These are phyloP conservation scores for Drosophila murphyi DNA, from an alignment of 1,140 invertebrate species.

Conservation along the genomic window DNA sequence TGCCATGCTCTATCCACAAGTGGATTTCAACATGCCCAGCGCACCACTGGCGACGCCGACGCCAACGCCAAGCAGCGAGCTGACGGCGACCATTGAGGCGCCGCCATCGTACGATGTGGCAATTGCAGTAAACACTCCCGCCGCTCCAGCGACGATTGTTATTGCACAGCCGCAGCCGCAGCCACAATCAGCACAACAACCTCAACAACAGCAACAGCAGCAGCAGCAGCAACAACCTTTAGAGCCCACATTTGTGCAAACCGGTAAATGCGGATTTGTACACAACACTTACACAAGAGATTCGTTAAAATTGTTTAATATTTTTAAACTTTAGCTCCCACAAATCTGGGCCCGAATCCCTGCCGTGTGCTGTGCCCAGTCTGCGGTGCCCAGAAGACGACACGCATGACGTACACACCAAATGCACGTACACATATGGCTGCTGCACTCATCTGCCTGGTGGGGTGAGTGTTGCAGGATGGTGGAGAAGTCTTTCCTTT, in stretches of 20 bases:
- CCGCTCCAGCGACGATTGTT: slow-evolving; percentile 43
- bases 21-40: slow-evolving; percentile 61
- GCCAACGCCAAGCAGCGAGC: slow-evolving; percentile 27
- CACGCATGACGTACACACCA: slow-evolving; percentile 85
- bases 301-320: background rate
- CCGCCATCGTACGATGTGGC: slow-evolving; percentile 80
- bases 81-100: slow-evolving; percentile 54
- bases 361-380: slow-evolving; percentile 85
- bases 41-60: slow-evolving; percentile 53
- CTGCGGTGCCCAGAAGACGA: slow-evolving; percentile 85
- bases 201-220: slow-evolving; percentile 14
- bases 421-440: slow-evolving; percentile 87
- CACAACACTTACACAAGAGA: background rate
- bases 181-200: slow-evolving; percentile 8
- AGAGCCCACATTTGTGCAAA: slow-evolving; percentile 58
- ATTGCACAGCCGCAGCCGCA: slow-evolving; percentile 44
- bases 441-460: slow-evolving; percentile 86
- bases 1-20: slow-evolving; percentile 78
- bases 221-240: slow-evolving; percentile 45
- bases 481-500: too few species aligned
- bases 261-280: slow-evolving; percentile 32
- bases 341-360: slow-evolving; percentile 85
- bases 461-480: slow-evolving; percentile 84
- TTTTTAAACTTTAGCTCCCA: slow-evolving; percentile 26
- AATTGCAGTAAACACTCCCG: slow-evolving; percentile 40